Conservation (phyloP, 2,113 vertebrate genomes). For the Cebidichthys violaceus region DNA sequence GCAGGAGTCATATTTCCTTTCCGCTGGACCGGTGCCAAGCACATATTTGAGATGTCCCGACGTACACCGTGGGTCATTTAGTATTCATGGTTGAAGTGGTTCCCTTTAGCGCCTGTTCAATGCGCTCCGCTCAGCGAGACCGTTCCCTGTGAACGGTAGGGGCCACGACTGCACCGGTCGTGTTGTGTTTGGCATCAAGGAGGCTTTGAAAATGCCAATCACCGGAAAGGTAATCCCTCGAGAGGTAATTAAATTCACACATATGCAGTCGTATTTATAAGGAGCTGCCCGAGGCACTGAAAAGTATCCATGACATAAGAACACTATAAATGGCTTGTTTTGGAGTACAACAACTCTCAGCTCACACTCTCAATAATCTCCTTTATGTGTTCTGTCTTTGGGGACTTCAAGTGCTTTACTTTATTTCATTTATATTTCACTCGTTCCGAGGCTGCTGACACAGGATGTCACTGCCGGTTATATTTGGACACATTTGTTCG, state of each 20-base stretch:
- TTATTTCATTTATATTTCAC: background rate
- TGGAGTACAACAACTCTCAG: conserved; percentile 41
- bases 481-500: background rate
- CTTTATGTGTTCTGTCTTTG: background rate
- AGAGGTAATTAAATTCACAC: conserved; percentile 70
- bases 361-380: background rate
- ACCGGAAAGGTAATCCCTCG: conserved; percentile 37
- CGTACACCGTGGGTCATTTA: conserved; percentile 55
- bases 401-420: conserved; percentile 1
- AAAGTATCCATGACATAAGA: conserved; percentile 24
- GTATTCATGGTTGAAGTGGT: conserved; percentile 57
- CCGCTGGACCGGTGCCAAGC: conserved; percentile 26
- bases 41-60: conserved; percentile 57
- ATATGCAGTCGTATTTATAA: conserved; percentile 6
- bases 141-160: conserved; percentile 15
- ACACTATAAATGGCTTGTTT: conserved; percentile 36
- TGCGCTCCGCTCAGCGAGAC: conserved; percentile 28
- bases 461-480: background rate
- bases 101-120: conserved; percentile 46
- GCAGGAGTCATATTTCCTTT: conserved; percentile 28
- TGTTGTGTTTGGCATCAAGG: conserved; percentile 59
- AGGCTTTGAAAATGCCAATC: conserved; percentile 60
- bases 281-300: conserved; percentile 12
- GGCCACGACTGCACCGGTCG: conserved; percentile 53
- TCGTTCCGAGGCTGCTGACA: background rate